Evolutionary conservation across 2,888 invertebrate genomes (phyloP), one percentile per base, ranked within the genome.

Genomic region (Neuroscelio doddi): DNA sequence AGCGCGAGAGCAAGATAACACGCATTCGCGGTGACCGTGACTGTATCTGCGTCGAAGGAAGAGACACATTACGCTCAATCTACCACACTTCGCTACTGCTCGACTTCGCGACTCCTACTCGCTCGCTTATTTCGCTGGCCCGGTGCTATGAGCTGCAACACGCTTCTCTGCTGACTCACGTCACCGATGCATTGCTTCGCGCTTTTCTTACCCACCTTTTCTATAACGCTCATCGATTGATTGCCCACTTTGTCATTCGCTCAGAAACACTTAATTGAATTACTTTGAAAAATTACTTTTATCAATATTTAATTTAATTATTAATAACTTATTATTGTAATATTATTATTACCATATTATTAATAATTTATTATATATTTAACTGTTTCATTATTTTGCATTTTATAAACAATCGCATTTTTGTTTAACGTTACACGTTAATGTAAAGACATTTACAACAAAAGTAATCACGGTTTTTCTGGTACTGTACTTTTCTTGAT

Each of bases 61-160:
- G 83, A 82, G 78, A 56, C 83, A 74, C 74, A 83, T 83, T 83
- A 83, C 73, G 76, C 68, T 78, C 79, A 83, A 83, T 83, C 82
- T 82, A 77, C 73, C 73, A 75, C 71, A 69, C 71, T 68, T 68
- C 62, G 61, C 71, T 70, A 72, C 67, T 68, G 68, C 71, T 68
- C 67, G 53, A 56, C 55, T 68, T 57, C 58, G 61, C 75, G 69
- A 61, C 68, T 72, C 56, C 56, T 53, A 62, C 68, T 64, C 26
- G 15, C 9, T 1, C 21, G 39, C n/a, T 39, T 3, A 30, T 5
- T 30, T 2, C 10, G 10, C 10, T 10, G 30, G n/a, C 3, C n/a
- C 36, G 36, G 2, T 9, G 32, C 32, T 32, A n/a, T 8, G 26
- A 26, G 30, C 9, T 30, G 30, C 30, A 3, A 9, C 30, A 30